Evolutionary conservation across 2,113 vertebrate species (phyloP), one percentile per base, ranked within the genome.

Genomic region (Galemys pyrenaicus): DNA sequence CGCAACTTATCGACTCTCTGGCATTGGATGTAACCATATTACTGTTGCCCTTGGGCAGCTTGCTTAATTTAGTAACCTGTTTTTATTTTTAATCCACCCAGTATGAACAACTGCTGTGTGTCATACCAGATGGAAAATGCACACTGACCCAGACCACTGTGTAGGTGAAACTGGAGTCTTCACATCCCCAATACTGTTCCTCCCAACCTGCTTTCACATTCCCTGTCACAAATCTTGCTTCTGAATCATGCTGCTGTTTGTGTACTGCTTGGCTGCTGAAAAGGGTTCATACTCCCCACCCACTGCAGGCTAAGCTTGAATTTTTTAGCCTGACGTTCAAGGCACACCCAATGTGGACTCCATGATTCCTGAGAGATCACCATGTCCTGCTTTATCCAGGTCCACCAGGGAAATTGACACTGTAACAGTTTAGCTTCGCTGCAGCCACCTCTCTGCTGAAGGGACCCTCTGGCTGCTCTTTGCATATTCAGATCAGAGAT

Each of bases 371-470:
- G 65, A n/a, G 41, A 24, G 46, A 65, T 1, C 6, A 4, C 46
- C 46, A 12, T 26, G 17, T 22, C 46, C 22, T 11, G 13, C 13
- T 5, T 54, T 46, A 4, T 32, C 77, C 77, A 73, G 58, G 15
- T 26, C 44, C 11, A 28, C 24, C 6, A 15, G 51, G 1, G 19
- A 0, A 0, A 1, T 62, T 30, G 60, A 37, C 1, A 1, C 15
- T 0, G 3, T n/a, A 13, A 3, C 30, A 4, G 4, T 12, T 2
- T 12, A 30, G 68, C 44, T 67, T 32, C 15, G 74, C 28, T 28
- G 0, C 28, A 22, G 32, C 37, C 12, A 0, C 13, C 0, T 16
- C 7, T 56, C 37, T 10, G 1, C 32, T 5, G 5, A 1, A 6
- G 9, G 2, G 6, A 10, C 19, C 30, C 17, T 54, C 11, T 37